These are phyloP conservation scores for Osmerus mordax DNA, from an alignment of 2,113 vertebrate species.

Conservation along the genomic window DNA sequence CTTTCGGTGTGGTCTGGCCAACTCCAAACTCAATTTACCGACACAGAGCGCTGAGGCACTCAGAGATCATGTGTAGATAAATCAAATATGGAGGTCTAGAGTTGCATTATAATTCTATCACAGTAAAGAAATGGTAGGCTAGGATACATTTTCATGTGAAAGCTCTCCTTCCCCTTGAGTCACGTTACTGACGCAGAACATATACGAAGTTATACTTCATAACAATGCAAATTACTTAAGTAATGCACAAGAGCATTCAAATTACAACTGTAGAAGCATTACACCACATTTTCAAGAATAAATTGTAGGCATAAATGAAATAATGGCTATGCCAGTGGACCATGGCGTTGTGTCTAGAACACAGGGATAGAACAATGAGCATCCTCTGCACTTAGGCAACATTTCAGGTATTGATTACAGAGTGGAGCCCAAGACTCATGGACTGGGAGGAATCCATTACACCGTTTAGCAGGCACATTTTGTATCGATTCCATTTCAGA, in stretches of 20 bases:
- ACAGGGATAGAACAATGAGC: conserved; percentile 59
- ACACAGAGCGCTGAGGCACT: conserved; percentile 16
- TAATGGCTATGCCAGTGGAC: no score
- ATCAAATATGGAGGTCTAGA: not conserved
- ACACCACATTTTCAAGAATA: no score
- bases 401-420: conserved; percentile 74
- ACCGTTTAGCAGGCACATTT: conserved; percentile 70
- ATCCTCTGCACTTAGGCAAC: conserved; percentile 67
- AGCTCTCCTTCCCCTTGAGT: no score
- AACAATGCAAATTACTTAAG: no score
- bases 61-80: conserved; percentile 15
- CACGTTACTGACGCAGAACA: no score
- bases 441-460: conserved; percentile 70
- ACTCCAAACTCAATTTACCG: conserved; percentile 20
- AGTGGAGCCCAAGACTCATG: conserved; percentile 50
- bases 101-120: not conserved
- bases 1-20: conserved; percentile 11
- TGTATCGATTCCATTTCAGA: conserved; percentile 67
- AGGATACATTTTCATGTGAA: not conserved
- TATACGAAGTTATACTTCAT: no score
- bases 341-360: not conserved
- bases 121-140: not conserved
- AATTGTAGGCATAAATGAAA: no score
- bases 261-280: no score
- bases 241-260: no score